Evolutionary conservation across 2,797 vertebrate species (phyloP).

Genomic region (Enoplosus armatus): DNA sequence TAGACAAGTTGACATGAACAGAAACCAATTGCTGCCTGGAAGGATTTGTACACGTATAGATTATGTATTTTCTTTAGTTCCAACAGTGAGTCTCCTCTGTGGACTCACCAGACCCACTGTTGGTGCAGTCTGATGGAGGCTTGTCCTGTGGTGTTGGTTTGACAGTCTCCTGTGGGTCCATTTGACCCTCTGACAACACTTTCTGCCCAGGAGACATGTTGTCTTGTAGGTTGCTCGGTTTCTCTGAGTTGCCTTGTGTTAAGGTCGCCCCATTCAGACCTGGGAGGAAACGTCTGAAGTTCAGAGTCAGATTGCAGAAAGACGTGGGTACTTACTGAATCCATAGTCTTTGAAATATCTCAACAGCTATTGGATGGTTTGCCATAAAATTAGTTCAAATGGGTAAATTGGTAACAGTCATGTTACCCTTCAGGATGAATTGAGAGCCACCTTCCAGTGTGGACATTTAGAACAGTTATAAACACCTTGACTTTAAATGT

Average conservation of each 20-base stretch:
- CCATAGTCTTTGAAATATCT: too few species aligned
- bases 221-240: conserved; percentile 13
- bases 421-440: too few species aligned
- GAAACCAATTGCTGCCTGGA: not conserved
- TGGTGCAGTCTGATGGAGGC: conserved; percentile 40
- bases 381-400: too few species aligned
- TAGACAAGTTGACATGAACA: not conserved
- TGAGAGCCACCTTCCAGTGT: too few species aligned
- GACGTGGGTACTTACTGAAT: not conserved
- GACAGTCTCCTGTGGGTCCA: not conserved
- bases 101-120: conserved; percentile 27
- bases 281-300: conserved; percentile 12
- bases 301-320: not conserved
- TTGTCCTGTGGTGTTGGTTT: conserved; percentile 51
- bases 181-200: not conserved
- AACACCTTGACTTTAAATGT: too few species aligned
- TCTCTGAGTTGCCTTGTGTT: conserved; percentile 7
- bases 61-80: not conserved
- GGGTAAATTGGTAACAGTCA: too few species aligned
- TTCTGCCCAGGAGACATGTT: not conserved
- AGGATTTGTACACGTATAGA: too few species aligned
- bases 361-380: too few species aligned
- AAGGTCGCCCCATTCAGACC: not conserved
- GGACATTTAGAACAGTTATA: too few species aligned
- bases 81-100: not conserved